A percentile compares a stretch with the other conserved stretches of the same genome.
Evolutionary conservation across 2,888 invertebrate species (phyloP).

Genomic region (Diogma glabrata): DNA sequence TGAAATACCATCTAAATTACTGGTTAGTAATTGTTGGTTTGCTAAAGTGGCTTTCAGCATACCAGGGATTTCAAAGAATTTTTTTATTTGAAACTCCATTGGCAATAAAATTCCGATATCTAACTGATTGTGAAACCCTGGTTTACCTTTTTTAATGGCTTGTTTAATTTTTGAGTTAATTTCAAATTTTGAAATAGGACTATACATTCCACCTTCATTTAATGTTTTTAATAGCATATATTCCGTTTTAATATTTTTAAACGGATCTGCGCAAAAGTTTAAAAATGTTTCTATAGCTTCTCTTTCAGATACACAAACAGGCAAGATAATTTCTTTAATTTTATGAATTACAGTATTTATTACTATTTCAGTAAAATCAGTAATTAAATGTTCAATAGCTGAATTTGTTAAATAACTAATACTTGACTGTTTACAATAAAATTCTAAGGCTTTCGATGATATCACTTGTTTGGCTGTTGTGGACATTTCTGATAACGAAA

Average conservation of each 20-base stretch:
- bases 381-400: background rate
- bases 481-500: too few species aligned
- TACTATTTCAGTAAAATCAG: background rate
- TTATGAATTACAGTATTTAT: background rate
- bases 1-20: background rate
- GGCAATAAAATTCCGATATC: background rate
- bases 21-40: too few species aligned
- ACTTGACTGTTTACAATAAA: background rate
- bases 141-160: background rate
- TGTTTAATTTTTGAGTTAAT: background rate
- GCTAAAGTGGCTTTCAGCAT: too few species aligned
- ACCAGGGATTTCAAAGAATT: background rate
- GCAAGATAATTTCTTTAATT: background rate
- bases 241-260: background rate
- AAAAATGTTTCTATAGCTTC: background rate
- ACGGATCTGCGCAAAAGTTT: background rate
- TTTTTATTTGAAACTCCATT: background rate
- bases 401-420: background rate
- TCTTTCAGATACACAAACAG: background rate
- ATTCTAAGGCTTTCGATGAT: background rate
- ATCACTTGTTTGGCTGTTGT: background rate
- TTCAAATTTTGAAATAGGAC: background rate
- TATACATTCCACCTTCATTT: background rate
- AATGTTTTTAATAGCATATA: background rate
- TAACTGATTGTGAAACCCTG: background rate